Conservation (phyloP, 92 coral and sea anemone genomes). For the Plumapathes pennacea region DNA sequence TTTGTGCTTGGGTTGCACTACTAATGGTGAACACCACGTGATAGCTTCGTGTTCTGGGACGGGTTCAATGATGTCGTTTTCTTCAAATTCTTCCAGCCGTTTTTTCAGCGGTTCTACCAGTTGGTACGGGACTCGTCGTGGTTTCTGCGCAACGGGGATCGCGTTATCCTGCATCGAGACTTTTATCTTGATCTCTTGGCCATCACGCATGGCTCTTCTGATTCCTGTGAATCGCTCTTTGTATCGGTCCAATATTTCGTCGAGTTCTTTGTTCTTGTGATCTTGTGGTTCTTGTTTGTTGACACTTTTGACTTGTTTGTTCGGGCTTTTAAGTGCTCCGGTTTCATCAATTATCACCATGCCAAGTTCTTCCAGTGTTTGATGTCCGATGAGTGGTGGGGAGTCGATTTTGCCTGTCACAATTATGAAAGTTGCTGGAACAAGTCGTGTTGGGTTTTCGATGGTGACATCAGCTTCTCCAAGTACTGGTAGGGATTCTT, state of each 20-base stretch:
- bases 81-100: slow-evolving; percentile 32
- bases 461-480: slow-evolving; percentile 38
- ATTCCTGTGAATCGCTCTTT: slow-evolving; percentile 26
- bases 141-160: slow-evolving; percentile 48
- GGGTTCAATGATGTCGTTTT: slow-evolving; percentile 41
- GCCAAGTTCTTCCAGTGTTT: slow-evolving; percentile 47
- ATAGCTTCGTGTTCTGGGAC: slow-evolving; percentile 50
- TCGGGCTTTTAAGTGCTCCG: slow-evolving; percentile 43
- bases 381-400: slow-evolving; percentile 33
- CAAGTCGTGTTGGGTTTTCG: slow-evolving; percentile 27
- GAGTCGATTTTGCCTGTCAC: slow-evolving; percentile 59
- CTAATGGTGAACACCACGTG: slow-evolving; percentile 45
- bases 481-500: slow-evolving; percentile 25
- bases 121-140: slow-evolving; percentile 42
- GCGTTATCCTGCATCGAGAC: slow-evolving; percentile 47
- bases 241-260: slow-evolving; percentile 2
- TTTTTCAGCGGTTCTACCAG: slow-evolving; percentile 47
- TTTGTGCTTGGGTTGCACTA: slow-evolving; percentile 53
- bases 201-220: slow-evolving; percentile 33
- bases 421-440: slow-evolving; percentile 16
- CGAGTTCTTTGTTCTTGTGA: slow-evolving; percentile 11
- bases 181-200: slow-evolving; percentile 20
- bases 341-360: slow-evolving; percentile 38
- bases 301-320: slow-evolving; percentile 3
- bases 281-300: neutral